Evolutionary conservation across 2,113 vertebrate genomes (phyloP), one percentile per base, ranked within the genome.

Genomic region (Tapirus terrestris): DNA sequence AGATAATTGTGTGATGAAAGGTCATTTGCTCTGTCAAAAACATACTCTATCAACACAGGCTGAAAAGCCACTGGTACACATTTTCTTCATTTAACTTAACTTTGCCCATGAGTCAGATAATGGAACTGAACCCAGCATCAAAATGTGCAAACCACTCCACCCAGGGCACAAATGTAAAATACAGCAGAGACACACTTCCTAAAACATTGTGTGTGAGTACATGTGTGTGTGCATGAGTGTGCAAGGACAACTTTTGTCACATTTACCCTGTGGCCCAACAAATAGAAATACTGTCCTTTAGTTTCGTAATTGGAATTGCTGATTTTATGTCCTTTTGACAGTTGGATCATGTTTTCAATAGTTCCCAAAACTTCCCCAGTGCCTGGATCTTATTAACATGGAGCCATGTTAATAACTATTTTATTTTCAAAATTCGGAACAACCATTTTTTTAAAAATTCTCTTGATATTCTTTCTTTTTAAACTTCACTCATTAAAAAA

Each of bases 71-170:
- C 63, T 91, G 91, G 11, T 39, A 43, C 45, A 9, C 29, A 56
- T 67, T 96, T 76, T 95, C 53, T 88, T 92, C 91, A 72, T 88
- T 77, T 65, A 79, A 91, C 23, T 95, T 91, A 23, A 77, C 43
- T 96, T 94, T 75, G 39, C 72, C 85, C 63, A 82, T 61, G 29
- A 92, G 51, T 92, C 81, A 91, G 36, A 83, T 86, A 73, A 67
- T 25, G 82, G 48, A 86, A 63, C 81, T 76, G 29, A 92, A 70
- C 12, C 75, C 31, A n/a, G 27, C 17, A 43, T 56, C 39, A 94
- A 88, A 85, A 68, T 31, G 76, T 76, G 61, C 27, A 89, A 96
- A 48, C 76, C 17, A 67, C 39, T 87, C 56, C 65, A 29, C 61
- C n/a, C 48, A 43, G 20, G 3, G 56, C 43, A 7, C 33, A 77